Evolutionary conservation across 1,140 invertebrate genomes (phyloP).

Genomic region (Pemphigus obesinymphae): DNA sequence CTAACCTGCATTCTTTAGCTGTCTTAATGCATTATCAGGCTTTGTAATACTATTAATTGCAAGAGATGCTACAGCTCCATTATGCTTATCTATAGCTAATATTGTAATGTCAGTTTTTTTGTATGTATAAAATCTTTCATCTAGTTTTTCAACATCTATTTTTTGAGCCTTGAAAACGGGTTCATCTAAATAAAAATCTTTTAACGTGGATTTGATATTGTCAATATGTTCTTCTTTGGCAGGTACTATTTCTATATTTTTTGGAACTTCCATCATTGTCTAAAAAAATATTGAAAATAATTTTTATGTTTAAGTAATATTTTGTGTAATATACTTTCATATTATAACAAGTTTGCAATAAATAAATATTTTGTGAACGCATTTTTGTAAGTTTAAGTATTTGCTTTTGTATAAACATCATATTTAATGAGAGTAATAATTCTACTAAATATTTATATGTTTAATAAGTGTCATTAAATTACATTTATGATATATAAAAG

Average conservation of each 20-base stretch:
- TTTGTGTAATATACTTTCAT: background rate
- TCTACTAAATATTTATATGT: background rate
- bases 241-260: background rate
- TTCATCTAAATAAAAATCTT: conserved; percentile 21
- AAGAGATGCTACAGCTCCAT: background rate
- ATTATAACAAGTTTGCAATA: background rate
- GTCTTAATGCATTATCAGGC: background rate
- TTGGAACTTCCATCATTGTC: background rate
- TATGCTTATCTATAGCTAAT: conserved; percentile 22
- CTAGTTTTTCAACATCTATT: conserved; percentile 24
- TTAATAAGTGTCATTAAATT: background rate
- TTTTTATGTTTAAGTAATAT: background rate
- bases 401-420: background rate
- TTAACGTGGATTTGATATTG: conserved; percentile 4
- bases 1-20: background rate
- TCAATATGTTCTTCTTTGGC: background rate
- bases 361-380: background rate
- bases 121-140: background rate
- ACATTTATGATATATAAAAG: background rate
- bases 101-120: background rate
- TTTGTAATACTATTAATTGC: conserved; percentile 10
- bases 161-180: conserved; percentile 7
- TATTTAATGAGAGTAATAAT: background rate
- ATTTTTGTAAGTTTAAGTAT: background rate
- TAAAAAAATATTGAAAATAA: background rate